Conservation (phyloP, 2,113 vertebrate genomes). For the Chlorodrepanis virens region DNA sequence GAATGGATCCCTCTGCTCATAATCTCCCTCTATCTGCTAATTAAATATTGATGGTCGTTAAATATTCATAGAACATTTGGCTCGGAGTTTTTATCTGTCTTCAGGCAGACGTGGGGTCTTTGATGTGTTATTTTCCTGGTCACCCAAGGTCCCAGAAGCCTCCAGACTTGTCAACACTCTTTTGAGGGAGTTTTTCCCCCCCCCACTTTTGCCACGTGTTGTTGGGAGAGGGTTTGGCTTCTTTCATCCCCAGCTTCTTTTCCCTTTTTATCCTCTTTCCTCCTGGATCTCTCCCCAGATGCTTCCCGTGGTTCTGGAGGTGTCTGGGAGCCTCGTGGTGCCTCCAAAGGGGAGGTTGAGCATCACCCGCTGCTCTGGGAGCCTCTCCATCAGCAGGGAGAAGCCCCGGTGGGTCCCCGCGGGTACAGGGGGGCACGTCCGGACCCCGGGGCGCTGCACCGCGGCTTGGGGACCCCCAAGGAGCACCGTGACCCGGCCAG, state of each 20-base stretch:
- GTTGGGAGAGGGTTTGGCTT: background rate
- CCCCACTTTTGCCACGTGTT: background rate
- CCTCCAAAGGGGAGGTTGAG: background rate
- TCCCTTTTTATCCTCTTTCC: background rate
- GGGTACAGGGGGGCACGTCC: accelerated
- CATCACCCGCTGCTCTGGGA: background rate
- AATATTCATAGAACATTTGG: constrained; percentile 66
- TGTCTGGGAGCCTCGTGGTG: background rate
- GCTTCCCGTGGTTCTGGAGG: accelerated
- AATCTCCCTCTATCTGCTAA: constrained; percentile 37
- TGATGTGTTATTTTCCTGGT: constrained; percentile 55
- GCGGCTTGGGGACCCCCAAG: background rate
- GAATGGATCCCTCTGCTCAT: constrained; percentile 13
- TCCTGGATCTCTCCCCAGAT: background rate
- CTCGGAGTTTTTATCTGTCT: constrained; percentile 35
- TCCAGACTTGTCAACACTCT: constrained; percentile 7
- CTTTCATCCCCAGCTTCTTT: background rate
- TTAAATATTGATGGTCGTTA: constrained; percentile 66
- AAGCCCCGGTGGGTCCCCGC: accelerated
- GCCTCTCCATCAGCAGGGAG: accelerated
- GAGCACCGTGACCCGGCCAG: accelerated
- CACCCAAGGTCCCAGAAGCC: constrained; percentile 6
- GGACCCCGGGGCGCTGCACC: background rate
- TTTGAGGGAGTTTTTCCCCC: background rate
- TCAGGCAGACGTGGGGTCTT: constrained; percentile 29